Conservation (phyloP, 2,797 vertebrate genomes). For the Protonibea diacanthus region DNA sequence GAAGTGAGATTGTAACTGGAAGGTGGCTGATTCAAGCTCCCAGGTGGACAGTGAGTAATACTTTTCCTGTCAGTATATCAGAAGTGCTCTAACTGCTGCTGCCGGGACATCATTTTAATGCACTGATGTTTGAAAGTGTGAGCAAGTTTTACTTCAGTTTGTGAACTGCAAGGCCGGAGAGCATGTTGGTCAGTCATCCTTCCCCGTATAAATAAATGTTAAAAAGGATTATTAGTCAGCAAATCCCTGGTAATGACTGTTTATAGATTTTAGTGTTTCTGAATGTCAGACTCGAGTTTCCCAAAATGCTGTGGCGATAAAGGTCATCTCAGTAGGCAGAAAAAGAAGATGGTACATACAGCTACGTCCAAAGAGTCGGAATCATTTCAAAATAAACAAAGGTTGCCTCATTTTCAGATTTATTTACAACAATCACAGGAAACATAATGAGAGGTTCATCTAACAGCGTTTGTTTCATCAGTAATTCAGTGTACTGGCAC, state of each 20-base stretch:
- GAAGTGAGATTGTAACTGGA: background rate
- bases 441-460: background rate
- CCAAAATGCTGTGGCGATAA: slow-evolving; percentile 16
- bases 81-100: background rate
- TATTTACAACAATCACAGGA: slow-evolving; percentile 64
- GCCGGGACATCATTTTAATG: background rate
- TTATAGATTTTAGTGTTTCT: slow-evolving; percentile 30
- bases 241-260: slow-evolving; percentile 3
- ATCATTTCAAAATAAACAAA: slow-evolving; percentile 25
- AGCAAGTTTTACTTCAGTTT: background rate
- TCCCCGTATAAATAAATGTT: background rate
- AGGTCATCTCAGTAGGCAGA: background rate
- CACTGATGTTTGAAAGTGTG: background rate
- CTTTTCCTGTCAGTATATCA: background rate
- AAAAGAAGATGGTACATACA: slow-evolving; percentile 14
- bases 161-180: background rate
- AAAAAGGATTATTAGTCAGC: slow-evolving; percentile 22
- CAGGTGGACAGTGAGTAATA: slow-evolving; percentile 7
- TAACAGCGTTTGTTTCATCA: background rate
- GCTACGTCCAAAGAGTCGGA: background rate
- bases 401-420: slow-evolving; percentile 26
- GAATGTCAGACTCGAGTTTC: slow-evolving; percentile 40
- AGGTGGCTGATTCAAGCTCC: slow-evolving; percentile 1
- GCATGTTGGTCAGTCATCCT: background rate
- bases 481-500: slow-evolving; percentile 20